Evolutionary conservation across 2,113 vertebrate species (phyloP), one percentile per base, ranked within the genome.

Genomic region (Sterrhoptilus dennistouni): DNA sequence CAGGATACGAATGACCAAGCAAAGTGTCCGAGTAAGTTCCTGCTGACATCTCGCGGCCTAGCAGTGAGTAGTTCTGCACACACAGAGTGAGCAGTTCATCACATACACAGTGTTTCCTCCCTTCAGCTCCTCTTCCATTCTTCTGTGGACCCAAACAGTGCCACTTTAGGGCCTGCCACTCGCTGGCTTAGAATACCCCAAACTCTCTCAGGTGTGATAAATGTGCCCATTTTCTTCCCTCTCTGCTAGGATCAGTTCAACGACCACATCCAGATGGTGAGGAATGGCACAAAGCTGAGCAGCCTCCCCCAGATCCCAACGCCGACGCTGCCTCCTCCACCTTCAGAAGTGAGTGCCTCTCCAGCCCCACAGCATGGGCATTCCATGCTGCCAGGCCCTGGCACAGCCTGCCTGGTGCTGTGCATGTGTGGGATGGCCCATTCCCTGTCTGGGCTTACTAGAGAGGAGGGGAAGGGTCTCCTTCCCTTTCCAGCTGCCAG

Each of bases 241-340:
- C 7, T 69, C 53, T 75, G 61, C 57, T 56, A 99, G 98, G 98
- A 96, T 54, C 98, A 98, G 47, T 99, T 98, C 97, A 98, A 98
- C 5, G 98, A 98, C 47, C 98, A 99, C 49, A 98, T 99, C 87
- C 98, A 98, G 95, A 97, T 98, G 71, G 98, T 99, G 42, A 98
- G 98, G 66, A 98, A 98, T 4, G 99, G 99, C 12, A 97, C 98
- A 3, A 98, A 98, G 87, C 85, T 99, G 52, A 98, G 98, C 95
- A 98, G 97, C 91, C 98, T 99, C 31, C 98, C 98, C 6, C 97
- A 97, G 91, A 98, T 99, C 95, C 97, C 97, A 1, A 96, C 98
- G 2, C 99, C 99, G 0, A 89, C 97, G 2, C 97, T 99, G 92
- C 99, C 99, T 0, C 98, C 97, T 6, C 98, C 99, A 0, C 99